Conservation (phyloP, 2,797 vertebrate genomes). For the Kryptolebias ocellatus region DNA sequence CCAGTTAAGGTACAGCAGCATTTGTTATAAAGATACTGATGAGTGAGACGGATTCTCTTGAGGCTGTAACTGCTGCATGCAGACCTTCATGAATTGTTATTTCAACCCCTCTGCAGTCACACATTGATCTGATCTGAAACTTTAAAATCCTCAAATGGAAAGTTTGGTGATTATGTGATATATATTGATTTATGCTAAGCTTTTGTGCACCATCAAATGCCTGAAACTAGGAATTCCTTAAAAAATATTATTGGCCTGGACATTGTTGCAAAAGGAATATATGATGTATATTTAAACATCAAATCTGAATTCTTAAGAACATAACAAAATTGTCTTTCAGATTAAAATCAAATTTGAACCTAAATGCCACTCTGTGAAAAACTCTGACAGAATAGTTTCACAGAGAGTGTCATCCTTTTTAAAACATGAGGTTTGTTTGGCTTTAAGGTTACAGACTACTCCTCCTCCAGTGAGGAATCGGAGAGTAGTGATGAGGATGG, state of each 20-base stretch:
- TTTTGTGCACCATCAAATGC: no score
- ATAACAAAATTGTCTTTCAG: no score
- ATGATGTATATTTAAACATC: no score
- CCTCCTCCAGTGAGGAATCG: constrained; percentile 95
- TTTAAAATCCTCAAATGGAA: neutral
- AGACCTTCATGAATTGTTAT: neutral
- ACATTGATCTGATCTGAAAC: neutral
- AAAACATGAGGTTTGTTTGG: neutral
- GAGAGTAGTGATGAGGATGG: constrained; percentile 96
- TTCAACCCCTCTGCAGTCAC: neutral
- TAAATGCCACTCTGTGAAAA: no score
- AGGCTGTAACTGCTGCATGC: neutral
- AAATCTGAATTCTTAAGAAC: no score
- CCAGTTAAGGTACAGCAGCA: constrained; percentile 88
- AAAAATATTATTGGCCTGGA: no score
- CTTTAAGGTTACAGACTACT: constrained; percentile 93
- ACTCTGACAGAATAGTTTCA: no score
- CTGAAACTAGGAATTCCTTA: no score
- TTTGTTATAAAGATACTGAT: neutral
- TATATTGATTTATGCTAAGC: no score
- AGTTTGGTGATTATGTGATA: no score
- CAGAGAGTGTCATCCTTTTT: neutral
- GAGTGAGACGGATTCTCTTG: neutral
- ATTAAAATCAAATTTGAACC: no score
- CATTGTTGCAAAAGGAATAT: no score